phyloP scores from a whole-genome alignment of 2,113 vertebrate species.

The Polyodon spathula region DNA sequence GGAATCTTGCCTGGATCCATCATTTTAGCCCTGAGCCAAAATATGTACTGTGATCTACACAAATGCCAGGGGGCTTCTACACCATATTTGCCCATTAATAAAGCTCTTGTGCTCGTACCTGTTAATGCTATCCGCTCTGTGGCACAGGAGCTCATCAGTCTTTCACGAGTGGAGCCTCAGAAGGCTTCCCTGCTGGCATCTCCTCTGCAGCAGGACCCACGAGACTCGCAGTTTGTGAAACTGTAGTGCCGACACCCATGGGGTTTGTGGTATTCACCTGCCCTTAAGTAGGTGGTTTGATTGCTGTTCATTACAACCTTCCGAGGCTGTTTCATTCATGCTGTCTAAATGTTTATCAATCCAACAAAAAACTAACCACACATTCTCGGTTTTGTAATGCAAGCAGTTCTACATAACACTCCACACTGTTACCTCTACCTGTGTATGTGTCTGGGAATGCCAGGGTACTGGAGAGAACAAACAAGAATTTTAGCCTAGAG shows the following conservation, averaged over 20 bases:
- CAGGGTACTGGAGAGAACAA: no score
- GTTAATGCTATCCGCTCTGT: conserved; percentile 33
- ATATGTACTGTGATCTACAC: conserved; percentile 21
- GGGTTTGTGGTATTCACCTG: not conserved
- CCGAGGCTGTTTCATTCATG: no score
- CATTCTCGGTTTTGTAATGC: no score
- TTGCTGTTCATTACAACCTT: no score
- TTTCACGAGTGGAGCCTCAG: conserved; percentile 15
- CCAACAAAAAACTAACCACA: no score
- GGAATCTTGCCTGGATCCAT: conserved; percentile 23
- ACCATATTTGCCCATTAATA: conserved; percentile 25
- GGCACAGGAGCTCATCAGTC: conserved; percentile 27
- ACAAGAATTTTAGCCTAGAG: no score
- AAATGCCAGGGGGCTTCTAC: conserved; percentile 19
- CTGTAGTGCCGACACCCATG: conserved; percentile 1
- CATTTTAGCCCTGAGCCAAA: conserved; percentile 13
- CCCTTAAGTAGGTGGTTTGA: no score
- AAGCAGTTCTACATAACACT: no score
- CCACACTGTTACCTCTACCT: no score
- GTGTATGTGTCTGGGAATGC: no score
- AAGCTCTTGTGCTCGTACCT: conserved; percentile 33
- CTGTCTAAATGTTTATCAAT: no score
- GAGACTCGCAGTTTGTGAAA: not conserved
- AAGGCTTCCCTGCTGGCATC: conserved; percentile 6
- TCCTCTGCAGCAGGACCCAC: not conserved